phyloP scores from a whole-genome alignment of 2,797 vertebrate genomes.

The Prunella strophiata region DNA sequence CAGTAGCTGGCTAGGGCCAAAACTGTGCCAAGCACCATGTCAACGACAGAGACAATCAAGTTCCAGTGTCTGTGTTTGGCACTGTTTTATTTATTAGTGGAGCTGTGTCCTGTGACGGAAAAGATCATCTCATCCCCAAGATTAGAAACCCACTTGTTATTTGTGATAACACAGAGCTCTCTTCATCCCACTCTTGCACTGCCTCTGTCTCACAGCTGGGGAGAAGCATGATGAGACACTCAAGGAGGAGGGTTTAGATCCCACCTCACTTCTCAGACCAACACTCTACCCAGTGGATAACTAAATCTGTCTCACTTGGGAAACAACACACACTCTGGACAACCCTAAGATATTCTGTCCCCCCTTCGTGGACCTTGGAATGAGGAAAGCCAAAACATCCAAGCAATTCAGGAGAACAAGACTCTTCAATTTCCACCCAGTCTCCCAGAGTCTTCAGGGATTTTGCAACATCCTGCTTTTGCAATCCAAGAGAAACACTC shows the following conservation, averaged over 20 bases:
- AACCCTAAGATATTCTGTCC: neutral
- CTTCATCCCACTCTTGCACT: neutral
- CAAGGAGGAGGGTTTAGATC: neutral
- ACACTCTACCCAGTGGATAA: neutral
- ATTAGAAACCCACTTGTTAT: neutral
- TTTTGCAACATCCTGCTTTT: neutral
- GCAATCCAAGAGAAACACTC: neutral
- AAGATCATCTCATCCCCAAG: slow-evolving; percentile 28
- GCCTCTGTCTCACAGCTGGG: neutral
- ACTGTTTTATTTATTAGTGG: neutral
- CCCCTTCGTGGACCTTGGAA: neutral
- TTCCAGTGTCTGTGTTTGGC: neutral
- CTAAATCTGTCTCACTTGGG: neutral
- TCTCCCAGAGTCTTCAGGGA: neutral
- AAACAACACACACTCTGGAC: neutral
- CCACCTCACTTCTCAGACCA: neutral
- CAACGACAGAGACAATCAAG: neutral
- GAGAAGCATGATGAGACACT: neutral
- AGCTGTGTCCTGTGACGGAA: neutral
- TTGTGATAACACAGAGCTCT: neutral
- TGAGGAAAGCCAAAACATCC: neutral
- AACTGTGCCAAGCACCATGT: neutral
- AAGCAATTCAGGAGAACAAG: neutral
- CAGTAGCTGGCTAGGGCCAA: neutral
- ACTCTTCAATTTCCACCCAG: neutral